Base-by-base conservation (phyloP, 2,113 vertebrate genomes). In the Siphamia tubifer region DNA sequence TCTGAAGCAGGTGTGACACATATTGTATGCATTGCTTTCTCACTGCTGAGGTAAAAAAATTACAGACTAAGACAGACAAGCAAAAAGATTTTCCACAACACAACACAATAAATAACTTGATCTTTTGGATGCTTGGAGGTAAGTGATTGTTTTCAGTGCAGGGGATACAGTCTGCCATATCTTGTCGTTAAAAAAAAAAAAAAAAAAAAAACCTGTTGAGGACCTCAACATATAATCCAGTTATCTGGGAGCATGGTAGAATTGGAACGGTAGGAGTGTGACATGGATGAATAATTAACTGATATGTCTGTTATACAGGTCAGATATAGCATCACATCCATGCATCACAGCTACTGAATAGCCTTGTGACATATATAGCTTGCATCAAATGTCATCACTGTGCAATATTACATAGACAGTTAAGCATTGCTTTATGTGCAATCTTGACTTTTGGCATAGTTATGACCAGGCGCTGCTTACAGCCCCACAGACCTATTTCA, bases 121-220 rank as follows among this genome's bases (percentile, higher is more conserved):
- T 77, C 87, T 79, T 83, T 77, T 83, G 89, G 92, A 83, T 91
- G 79, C 87, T 72, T 19, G 28, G 88, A 99, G 97, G 97, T 99
- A 96, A 98, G 97, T 98, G 93, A 90, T 66, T 79, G 74, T 89
- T 89, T 81, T 87, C 91, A 93, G 92, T 90, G 90, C 77, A 91
- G 64, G 90, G 92, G 89, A 90, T 89, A 93, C 94, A 96, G 92
- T 94, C 94, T 94, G 94, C 77, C 78, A 8, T 52, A 56, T 43
- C 34, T 16, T 47, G 21, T 34, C 25, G 32, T 19, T 6, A 13
- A 24, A 12, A 11, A 3, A 8, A 30, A 10, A 32, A 10, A n/a
- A n/a, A n/a, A n/a, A n/a, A n/a, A n/a, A 42, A 65, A 68, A 17
- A 30, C 38, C 17, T 19, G 27, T 38, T 15, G 20, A 5, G 21